Evolutionary conservation across 2,797 vertebrate species (phyloP).

Genomic region (Coilia nasus): DNA sequence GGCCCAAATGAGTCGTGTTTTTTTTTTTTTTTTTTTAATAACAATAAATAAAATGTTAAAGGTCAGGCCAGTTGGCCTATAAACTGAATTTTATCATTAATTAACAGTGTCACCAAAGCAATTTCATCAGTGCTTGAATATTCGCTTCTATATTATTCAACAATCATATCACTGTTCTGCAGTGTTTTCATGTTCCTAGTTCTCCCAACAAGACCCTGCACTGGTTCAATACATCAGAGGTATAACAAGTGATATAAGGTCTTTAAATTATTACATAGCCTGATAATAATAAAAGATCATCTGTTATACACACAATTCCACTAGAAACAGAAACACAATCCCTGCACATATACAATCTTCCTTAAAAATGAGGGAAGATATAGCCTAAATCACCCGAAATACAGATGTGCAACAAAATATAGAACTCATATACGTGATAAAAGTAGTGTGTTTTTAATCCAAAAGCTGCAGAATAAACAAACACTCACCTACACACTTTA

Average conservation of each 20-base stretch:
- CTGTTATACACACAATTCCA: background rate
- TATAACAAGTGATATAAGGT: background rate
- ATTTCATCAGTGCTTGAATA: background rate
- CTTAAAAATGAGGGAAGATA: background rate
- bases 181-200: background rate
- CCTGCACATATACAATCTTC: background rate
- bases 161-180: background rate
- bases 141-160: background rate
- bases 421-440: background rate
- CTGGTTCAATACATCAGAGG: background rate
- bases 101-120: background rate
- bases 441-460: constrained; percentile 19
- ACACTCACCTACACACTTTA: constrained; percentile 76
- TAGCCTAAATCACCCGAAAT: background rate
- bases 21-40: too few species aligned
- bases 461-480: constrained; percentile 60
- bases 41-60: too few species aligned
- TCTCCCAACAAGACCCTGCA: background rate
- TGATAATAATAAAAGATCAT: background rate
- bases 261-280: background rate
- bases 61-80: too few species aligned
- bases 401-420: background rate
- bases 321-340: background rate
- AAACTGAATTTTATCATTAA: background rate
- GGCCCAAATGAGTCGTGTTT: too few species aligned